phyloP scores from a whole-genome alignment of 53 echinoderm and acorn worm species.

The Henricia sp. region DNA sequence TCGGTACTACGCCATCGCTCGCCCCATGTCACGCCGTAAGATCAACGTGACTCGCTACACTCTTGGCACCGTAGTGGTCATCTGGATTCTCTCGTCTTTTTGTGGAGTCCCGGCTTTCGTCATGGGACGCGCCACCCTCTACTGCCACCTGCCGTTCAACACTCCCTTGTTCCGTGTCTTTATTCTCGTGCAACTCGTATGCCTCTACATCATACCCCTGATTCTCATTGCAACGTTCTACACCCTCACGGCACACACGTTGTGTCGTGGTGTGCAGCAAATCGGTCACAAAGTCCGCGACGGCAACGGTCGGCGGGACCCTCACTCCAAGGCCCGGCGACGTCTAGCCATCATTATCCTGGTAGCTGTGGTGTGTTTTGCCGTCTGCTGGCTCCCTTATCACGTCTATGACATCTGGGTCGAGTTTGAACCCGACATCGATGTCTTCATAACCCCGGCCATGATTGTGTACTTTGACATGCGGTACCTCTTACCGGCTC shows the following conservation, averaged over 20 bases:
- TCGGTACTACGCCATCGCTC: slow-evolving; percentile 88
- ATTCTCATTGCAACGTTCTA: slow-evolving; percentile 80
- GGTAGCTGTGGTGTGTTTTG: slow-evolving; percentile 83
- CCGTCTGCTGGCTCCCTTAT: slow-evolving; percentile 87
- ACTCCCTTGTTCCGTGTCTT: slow-evolving; percentile 51
- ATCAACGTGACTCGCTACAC: slow-evolving; percentile 73
- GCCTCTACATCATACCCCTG: slow-evolving; percentile 78
- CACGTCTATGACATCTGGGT: slow-evolving; percentile 77
- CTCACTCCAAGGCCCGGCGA: slow-evolving; percentile 70
- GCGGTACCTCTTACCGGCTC: slow-evolving; percentile 69
- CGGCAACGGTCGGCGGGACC: slow-evolving; percentile 71
- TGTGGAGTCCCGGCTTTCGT: slow-evolving; percentile 67
- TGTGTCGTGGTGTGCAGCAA: slow-evolving; percentile 67
- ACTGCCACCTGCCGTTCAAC: slow-evolving; percentile 59
- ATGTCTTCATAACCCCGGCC: slow-evolving; percentile 56
- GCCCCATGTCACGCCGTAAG: slow-evolving; percentile 80
- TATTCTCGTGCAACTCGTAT: slow-evolving; percentile 66
- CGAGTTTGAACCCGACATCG: slow-evolving; percentile 65
- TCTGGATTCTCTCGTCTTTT: slow-evolving; percentile 72
- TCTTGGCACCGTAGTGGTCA: slow-evolving; percentile 64
- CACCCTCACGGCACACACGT: slow-evolving; percentile 73
- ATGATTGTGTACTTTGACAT: slow-evolving; percentile 69
- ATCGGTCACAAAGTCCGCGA: slow-evolving; percentile 60
- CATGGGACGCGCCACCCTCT: slow-evolving; percentile 17
- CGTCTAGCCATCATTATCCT: slow-evolving; percentile 89